Percentiles rank a stretch among this genome's conserved stretches.
These are phyloP conservation scores for Sisyra nigra DNA, from an alignment of 2,888 invertebrate species.

Conservation along the genomic window DNA sequence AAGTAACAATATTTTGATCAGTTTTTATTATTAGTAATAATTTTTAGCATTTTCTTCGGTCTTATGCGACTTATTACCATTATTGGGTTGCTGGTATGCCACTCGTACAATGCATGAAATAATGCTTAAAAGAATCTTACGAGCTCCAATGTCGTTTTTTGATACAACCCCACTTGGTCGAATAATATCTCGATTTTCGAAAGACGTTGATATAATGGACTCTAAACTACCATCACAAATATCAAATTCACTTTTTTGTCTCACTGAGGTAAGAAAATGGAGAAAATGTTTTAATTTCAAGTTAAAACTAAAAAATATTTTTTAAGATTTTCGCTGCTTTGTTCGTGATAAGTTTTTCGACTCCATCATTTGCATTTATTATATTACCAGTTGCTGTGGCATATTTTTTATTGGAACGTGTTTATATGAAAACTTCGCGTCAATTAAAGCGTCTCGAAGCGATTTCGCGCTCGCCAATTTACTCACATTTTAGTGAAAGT, in stretches of 20 bases:
- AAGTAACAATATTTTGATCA: too few species aligned
- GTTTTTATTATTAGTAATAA: slow-evolving; percentile 17
- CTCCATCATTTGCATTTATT: slow-evolving; percentile 63
- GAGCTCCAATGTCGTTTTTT: slow-evolving; percentile 57
- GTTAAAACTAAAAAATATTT: slow-evolving; percentile 1
- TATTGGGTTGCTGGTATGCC: slow-evolving; percentile 44
- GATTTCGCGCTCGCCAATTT: slow-evolving; percentile 87
- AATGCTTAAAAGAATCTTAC: slow-evolving; percentile 43
- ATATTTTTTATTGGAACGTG: slow-evolving; percentile 80
- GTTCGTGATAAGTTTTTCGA: slow-evolving; percentile 73
- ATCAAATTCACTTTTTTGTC: slow-evolving; percentile 50
- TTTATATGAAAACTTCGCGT: slow-evolving; percentile 86
- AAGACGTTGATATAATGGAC: slow-evolving; percentile 60
- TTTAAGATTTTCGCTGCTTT: slow-evolving; percentile 70
- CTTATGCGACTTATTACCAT: slow-evolving; percentile 33
- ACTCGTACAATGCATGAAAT: slow-evolving; percentile 40
- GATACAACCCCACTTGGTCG: slow-evolving; percentile 65
- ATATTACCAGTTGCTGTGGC: slow-evolving; percentile 64
- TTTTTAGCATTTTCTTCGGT: slow-evolving; percentile 34
- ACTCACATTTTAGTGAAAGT: slow-evolving; percentile 92
- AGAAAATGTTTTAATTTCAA: slow-evolving; percentile 17
- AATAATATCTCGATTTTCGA: slow-evolving; percentile 56
- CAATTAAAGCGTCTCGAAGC: slow-evolving; percentile 90
- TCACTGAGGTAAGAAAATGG: slow-evolving; percentile 66
- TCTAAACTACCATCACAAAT: slow-evolving; percentile 40